These are phyloP conservation scores for Cotesia congregata DNA, from an alignment of 2,888 invertebrate species.

Conservation along the genomic window DNA sequence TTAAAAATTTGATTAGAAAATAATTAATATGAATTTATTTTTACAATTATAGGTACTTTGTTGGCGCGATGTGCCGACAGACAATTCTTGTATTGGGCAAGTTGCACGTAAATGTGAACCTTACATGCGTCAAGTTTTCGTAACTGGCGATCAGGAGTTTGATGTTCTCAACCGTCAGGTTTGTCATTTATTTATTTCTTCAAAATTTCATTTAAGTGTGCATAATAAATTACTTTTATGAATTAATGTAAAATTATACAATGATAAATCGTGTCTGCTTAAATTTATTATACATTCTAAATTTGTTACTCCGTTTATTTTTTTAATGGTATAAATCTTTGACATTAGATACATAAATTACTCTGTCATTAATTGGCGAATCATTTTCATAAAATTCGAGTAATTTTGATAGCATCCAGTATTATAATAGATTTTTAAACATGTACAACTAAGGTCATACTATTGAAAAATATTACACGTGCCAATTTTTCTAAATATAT, in stretches of 20 bases:
- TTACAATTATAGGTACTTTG: slow-evolving; percentile 78
- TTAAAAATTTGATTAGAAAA: slow-evolving; percentile 13
- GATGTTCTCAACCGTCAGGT: slow-evolving; percentile 78
- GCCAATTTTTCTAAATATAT: neutral
- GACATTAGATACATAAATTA: slow-evolving; percentile 1
- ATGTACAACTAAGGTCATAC: neutral
- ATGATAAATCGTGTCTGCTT: neutral
- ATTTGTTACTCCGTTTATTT: neutral
- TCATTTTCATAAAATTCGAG: slow-evolving; percentile 3
- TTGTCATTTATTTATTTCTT: slow-evolving; percentile 56
- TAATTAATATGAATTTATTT: slow-evolving; percentile 13
- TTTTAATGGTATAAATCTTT: neutral
- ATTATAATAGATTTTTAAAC: slow-evolving; percentile 15
- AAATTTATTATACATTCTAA: neutral
- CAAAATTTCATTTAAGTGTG: slow-evolving; percentile 8
- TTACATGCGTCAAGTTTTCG: slow-evolving; percentile 94
- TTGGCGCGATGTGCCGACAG: slow-evolving; percentile 95
- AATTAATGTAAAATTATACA: neutral
- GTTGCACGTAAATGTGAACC: slow-evolving; percentile 97
- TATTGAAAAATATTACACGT: neutral
- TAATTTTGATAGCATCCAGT: slow-evolving; percentile 11
- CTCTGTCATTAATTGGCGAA: neutral
- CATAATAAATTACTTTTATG: slow-evolving; percentile 9
- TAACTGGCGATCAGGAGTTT: slow-evolving; percentile 78
- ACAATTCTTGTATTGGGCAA: slow-evolving; percentile 87